A percentile compares a stretch with the other conserved stretches of the same genome.
Conservation (phyloP, 2,113 vertebrate genomes). For the Myiopsitta monachus region DNA sequence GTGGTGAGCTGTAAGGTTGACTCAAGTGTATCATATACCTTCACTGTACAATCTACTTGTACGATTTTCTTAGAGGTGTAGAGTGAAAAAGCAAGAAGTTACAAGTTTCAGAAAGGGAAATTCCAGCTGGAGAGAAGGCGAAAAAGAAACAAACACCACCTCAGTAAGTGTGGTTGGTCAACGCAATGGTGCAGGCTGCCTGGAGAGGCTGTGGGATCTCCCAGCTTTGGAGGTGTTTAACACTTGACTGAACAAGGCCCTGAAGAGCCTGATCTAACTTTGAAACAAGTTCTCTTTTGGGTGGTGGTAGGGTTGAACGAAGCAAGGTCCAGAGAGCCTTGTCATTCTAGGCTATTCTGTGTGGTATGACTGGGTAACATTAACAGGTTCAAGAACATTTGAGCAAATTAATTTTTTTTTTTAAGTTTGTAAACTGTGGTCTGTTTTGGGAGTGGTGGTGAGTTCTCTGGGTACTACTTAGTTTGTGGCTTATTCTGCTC, state of each 20-base stretch:
- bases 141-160: too few relatives aligned
- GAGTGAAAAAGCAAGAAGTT: not conserved
- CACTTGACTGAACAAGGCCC: not conserved
- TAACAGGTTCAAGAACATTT: not conserved
- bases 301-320: fast-evolving
- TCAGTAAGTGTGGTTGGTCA: not conserved
- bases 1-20: slow-evolving; percentile 18
- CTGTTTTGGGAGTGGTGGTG: not conserved
- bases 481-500: not conserved
- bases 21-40: not conserved
- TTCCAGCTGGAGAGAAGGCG: not conserved
- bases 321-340: not conserved
- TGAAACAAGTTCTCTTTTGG: not conserved
- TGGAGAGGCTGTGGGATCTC: not conserved
- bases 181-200: not conserved
- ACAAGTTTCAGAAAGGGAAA: not conserved
- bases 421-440: not conserved
- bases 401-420: not conserved
- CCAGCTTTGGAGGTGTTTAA: not conserved
- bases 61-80: not conserved
- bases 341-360: not conserved
- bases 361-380: not conserved
- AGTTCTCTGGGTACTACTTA: not conserved
- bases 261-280: not conserved
- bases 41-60: not conserved